Evolutionary conservation across 2,113 vertebrate species (phyloP).

Genomic region (Bubo scandiacus): DNA sequence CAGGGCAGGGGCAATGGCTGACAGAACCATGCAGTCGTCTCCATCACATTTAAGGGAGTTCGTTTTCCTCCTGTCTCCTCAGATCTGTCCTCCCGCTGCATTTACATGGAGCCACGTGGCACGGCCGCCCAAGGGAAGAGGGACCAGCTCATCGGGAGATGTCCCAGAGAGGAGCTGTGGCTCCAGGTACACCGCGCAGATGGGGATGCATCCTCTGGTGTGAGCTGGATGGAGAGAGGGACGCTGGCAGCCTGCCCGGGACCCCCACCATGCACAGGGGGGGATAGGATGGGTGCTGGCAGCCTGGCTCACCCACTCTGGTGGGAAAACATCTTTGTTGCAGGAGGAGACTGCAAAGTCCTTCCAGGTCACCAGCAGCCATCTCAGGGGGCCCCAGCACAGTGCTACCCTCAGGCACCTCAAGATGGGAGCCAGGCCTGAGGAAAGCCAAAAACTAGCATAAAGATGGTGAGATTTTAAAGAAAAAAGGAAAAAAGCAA

Average conservation of each 20-base stretch:
- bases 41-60: conserved; percentile 52
- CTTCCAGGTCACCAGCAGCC: not conserved
- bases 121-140: not conserved
- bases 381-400: fast-evolving
- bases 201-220: not conserved
- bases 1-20: not conserved
- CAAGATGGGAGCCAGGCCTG: not conserved
- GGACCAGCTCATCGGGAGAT: not conserved
- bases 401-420: not conserved
- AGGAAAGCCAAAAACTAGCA: not conserved
- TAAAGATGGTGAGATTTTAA: not conserved
- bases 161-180: not conserved
- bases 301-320: fast-evolving
- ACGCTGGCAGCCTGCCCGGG: not conserved
- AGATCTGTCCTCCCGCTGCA: conserved; percentile 19
- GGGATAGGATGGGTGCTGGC: not conserved
- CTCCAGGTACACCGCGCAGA: not conserved
- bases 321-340: not conserved
- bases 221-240: not conserved
- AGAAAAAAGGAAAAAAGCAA: not conserved
- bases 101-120: not conserved
- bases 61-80: conserved; percentile 60
- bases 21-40: conserved; percentile 22
- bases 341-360: not conserved
- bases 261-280: fast-evolving